These are phyloP conservation scores for Rhynchotus rufescens DNA, from an alignment of 2,797 vertebrate species.

Conservation along the genomic window DNA sequence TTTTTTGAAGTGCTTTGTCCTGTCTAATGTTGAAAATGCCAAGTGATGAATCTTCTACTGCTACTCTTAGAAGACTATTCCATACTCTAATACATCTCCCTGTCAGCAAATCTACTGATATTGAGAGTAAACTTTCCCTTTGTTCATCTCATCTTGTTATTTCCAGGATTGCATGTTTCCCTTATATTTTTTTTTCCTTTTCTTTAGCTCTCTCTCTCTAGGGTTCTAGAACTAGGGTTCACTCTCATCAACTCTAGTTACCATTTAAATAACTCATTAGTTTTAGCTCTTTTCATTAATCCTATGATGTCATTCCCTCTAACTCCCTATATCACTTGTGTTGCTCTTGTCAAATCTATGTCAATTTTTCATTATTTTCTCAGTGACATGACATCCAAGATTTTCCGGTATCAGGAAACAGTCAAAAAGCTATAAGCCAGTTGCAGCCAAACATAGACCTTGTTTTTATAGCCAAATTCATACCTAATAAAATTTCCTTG, in stretches of 20 bases:
- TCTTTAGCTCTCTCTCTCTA: not conserved
- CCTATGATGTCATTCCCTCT: not conserved
- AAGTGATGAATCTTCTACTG: conserved; percentile 16
- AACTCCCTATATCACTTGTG: not conserved
- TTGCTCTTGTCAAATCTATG: not conserved
- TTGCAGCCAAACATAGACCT: not conserved
- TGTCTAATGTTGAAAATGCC: conserved; percentile 3
- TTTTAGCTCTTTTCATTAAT: not conserved
- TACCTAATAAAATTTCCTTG: not conserved
- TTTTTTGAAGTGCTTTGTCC: conserved; percentile 6
- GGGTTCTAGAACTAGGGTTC: not conserved
- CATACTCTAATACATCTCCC: conserved; percentile 19
- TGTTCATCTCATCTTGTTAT: conserved; percentile 23
- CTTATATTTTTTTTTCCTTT: not conserved
- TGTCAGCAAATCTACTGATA: not conserved
- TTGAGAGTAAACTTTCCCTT: conserved; percentile 23
- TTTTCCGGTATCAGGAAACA: not conserved
- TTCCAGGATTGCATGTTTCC: not conserved
- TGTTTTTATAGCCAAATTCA: not conserved
- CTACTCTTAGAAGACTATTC: conserved; percentile 19
- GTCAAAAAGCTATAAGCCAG: not conserved
- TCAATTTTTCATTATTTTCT: not conserved
- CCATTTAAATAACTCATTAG: not conserved
- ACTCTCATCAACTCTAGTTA: not conserved
- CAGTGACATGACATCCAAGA: not conserved